Percentiles rank a stretch among this genome's conserved stretches.
Evolutionary conservation across 2,113 vertebrate genomes (phyloP).

Genomic region (Coptodon bakossiorum): DNA sequence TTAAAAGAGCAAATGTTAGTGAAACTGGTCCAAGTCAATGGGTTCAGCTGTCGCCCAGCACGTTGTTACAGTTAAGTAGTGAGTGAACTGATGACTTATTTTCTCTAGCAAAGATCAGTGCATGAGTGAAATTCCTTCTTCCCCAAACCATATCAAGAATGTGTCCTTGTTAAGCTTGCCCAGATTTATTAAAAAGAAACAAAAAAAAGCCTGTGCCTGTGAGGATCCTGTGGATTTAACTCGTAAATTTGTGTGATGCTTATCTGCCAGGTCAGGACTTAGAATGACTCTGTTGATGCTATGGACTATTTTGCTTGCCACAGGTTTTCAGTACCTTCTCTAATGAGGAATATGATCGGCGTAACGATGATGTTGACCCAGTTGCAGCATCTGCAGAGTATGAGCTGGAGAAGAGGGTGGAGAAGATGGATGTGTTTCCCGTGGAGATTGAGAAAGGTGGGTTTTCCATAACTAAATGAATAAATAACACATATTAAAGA

Average conservation of each 20-base stretch:
- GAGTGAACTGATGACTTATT: background rate
- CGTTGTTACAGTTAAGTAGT: background rate
- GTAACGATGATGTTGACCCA: conserved; percentile 90
- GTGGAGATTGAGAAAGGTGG: conserved; percentile 90
- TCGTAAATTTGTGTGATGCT: background rate
- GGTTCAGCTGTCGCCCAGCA: background rate
- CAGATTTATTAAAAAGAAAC: background rate
- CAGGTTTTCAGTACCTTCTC: conserved; percentile 89
- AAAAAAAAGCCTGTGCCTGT: background rate
- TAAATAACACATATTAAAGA: background rate
- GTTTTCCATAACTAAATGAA: background rate
- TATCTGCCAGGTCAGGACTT: background rate
- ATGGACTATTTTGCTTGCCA: background rate
- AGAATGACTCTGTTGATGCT: background rate
- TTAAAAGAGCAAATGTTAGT: background rate
- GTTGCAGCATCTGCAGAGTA: conserved; percentile 90
- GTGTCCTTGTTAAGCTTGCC: background rate
- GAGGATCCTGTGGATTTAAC: background rate
- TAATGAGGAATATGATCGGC: conserved; percentile 89
- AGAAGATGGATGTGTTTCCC: conserved; percentile 93
- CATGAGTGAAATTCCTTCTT: background rate
- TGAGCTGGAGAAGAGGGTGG: conserved; percentile 90
- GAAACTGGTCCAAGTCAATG: background rate
- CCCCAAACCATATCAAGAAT: background rate
- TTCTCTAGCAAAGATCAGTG: background rate